Percentiles rank a stretch among this genome's conserved stretches.
phyloP scores from a whole-genome alignment of 2,797 vertebrate genomes.

The Coregonus sp. region DNA sequence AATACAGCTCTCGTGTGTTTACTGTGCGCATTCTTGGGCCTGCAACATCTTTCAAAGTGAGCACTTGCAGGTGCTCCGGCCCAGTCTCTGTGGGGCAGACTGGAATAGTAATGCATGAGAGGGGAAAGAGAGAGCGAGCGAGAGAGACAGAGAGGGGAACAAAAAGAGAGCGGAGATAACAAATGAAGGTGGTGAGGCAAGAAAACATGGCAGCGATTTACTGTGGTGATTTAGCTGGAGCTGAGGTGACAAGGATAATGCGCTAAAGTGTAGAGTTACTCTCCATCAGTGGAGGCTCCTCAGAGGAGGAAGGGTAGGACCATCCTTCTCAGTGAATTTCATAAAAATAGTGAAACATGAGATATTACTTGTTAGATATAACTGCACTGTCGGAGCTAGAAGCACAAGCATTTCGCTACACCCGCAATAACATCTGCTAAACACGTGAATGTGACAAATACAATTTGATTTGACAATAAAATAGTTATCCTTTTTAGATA shows the following conservation, averaged over 20 bases:
- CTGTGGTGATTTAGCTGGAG: slow-evolving; percentile 52
- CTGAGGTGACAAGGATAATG: slow-evolving; percentile 61
- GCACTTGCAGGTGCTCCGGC: slow-evolving; percentile 88
- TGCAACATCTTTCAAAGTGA: slow-evolving; percentile 91
- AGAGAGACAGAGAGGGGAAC: slow-evolving; percentile 21
- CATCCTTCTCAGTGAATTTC: no score
- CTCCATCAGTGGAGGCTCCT: no score
- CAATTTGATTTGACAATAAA: no score
- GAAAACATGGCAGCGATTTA: slow-evolving; percentile 60
- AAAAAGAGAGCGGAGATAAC: slow-evolving; percentile 45
- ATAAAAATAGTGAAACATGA: no score
- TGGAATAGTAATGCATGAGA: slow-evolving; percentile 44
- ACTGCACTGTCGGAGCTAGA: no score
- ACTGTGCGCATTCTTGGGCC: slow-evolving; percentile 94
- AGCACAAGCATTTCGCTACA: no score
- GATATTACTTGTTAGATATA: no score
- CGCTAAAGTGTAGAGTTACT: slow-evolving; percentile 57
- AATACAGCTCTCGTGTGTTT: slow-evolving; percentile 96
- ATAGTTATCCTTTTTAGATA: no score
- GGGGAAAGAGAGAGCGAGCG: background rate
- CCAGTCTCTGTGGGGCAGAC: slow-evolving; percentile 67
- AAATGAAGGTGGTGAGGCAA: slow-evolving; percentile 45
- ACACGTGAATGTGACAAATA: no score
- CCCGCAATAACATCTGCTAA: no score
- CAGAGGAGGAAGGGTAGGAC: no score